phyloP scores from a whole-genome alignment of 1,140 invertebrate species.

The Ceratina calcarata region DNA sequence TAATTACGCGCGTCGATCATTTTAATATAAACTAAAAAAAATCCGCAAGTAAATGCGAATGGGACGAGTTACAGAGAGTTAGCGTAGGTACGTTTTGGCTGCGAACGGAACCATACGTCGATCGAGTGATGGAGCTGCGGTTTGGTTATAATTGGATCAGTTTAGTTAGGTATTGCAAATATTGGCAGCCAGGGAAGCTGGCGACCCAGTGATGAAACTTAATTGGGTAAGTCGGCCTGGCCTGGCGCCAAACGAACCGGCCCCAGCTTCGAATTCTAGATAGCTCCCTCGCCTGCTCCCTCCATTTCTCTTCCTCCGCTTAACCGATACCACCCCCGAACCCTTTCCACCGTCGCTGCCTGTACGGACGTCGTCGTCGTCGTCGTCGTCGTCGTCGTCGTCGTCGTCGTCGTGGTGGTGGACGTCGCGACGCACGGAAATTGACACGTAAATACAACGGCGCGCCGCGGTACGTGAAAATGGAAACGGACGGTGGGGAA shows the following conservation, averaged over 20 bases:
- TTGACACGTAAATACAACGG: conserved; percentile 65
- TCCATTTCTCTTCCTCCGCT: conserved; percentile 13
- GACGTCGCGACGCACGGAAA: conserved; percentile 45
- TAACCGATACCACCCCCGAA: background rate
- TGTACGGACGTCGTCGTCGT: too few species aligned
- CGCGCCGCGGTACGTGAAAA: conserved; percentile 47
- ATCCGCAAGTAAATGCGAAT: too few species aligned
- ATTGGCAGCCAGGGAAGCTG: conserved; percentile 77
- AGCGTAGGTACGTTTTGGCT: too few species aligned
- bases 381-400: too few species aligned
- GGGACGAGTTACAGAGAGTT: too few species aligned
- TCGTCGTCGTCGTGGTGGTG: background rate
- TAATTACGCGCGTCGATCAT: too few species aligned
- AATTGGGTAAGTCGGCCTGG: conserved; percentile 80
- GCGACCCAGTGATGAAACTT: conserved; percentile 78
- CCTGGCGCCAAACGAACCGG: conserved; percentile 69
- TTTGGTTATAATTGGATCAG: conserved; percentile 76
- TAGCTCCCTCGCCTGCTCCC: conserved; percentile 43
- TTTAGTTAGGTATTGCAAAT: conserved; percentile 78
- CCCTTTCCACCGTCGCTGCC: background rate
- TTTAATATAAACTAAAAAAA: too few species aligned
- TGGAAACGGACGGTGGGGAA: conserved; percentile 58
- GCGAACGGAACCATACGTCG: conserved; percentile 57
- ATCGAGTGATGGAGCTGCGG: conserved; percentile 66
- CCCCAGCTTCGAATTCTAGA: conserved; percentile 62